These are phyloP conservation scores for Mesoclemmys tuberculata DNA, from an alignment of 2,113 vertebrate genomes.

Conservation along the genomic window DNA sequence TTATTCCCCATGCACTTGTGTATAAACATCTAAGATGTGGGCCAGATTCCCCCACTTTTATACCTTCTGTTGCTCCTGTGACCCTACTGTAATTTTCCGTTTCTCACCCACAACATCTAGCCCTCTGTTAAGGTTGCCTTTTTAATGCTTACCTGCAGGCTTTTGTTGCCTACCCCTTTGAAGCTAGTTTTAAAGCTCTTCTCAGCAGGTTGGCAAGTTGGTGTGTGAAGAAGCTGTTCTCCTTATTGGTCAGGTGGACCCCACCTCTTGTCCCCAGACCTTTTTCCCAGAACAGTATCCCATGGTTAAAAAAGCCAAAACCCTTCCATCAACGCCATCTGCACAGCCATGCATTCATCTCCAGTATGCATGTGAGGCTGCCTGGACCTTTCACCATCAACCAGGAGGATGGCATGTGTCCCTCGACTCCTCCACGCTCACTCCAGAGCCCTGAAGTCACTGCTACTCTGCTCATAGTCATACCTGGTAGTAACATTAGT, in stretches of 20 bases:
- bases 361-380: neutral
- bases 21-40: neutral
- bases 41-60: neutral
- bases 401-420: neutral
- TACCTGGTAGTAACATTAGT: neutral
- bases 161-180: neutral
- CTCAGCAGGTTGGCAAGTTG: neutral
- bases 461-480: neutral
- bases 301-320: neutral
- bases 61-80: neutral
- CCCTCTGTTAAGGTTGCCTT: neutral
- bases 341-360: neutral
- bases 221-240: neutral
- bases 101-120: neutral
- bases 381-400: neutral
- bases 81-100: neutral
- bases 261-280: neutral
- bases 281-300: neutral
- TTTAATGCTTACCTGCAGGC: neutral
- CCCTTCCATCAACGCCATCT: neutral
- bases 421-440: neutral
- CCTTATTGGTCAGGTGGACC: neutral
- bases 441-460: neutral
- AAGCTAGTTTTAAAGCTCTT: neutral
- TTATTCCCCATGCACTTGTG: neutral